Conservation (phyloP, 2,888 invertebrate species). For the Parapristionchus giblindavisi region DNA sequence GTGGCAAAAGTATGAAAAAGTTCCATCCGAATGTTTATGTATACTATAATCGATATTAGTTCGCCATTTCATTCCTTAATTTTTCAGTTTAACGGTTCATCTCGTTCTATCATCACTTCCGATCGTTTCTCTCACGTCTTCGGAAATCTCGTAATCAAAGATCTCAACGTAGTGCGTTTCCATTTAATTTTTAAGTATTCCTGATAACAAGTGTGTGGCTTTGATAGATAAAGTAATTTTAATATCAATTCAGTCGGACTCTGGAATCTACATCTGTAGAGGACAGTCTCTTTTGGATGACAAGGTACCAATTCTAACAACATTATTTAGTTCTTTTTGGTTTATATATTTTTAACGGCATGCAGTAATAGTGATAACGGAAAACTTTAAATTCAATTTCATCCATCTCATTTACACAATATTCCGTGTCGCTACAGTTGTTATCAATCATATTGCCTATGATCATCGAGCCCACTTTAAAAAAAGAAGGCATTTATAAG, state of each 20-base stretch:
- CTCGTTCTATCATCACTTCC: too few species aligned
- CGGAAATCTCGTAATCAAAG: conserved; percentile 60
- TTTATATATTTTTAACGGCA: neutral
- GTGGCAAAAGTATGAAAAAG: too few species aligned
- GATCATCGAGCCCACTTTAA: too few species aligned
- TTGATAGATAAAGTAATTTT: neutral
- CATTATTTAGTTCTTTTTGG: conserved; percentile 1
- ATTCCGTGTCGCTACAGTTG: too few species aligned
- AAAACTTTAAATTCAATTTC: neutral
- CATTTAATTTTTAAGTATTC: neutral
- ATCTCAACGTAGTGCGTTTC: conserved; percentile 38
- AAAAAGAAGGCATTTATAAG: too few species aligned
- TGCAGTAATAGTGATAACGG: neutral
- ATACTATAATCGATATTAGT: too few species aligned
- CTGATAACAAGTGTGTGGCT: too few species aligned
- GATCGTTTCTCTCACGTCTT: conserved; percentile 59
- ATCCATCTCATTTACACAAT: too few species aligned
- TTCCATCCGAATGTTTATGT: too few species aligned
- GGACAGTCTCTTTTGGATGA: conserved; percentile 45
- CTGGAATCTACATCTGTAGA: conserved; percentile 55
- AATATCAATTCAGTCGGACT: conserved; percentile 38
- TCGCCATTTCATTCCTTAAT: too few species aligned
- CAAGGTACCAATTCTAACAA: neutral
- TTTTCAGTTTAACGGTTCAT: neutral
- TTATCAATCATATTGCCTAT: too few species aligned